phyloP scores from a whole-genome alignment of 2,113 vertebrate species.

The Myodes glareolus region DNA sequence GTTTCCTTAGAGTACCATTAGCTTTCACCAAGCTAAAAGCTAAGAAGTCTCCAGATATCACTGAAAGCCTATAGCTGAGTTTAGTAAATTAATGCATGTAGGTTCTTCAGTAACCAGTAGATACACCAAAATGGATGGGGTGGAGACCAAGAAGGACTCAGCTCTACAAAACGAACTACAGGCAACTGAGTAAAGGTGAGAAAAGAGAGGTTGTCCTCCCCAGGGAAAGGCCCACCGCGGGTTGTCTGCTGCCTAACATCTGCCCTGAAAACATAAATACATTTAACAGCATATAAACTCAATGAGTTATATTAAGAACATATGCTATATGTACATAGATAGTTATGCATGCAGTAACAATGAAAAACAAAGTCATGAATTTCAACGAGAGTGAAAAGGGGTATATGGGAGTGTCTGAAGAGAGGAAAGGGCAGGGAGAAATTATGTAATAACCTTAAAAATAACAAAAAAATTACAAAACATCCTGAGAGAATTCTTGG shows the following conservation, averaged over 20 bases:
- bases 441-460: background rate
- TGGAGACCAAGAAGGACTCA: background rate
- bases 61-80: background rate
- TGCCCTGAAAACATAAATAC: background rate
- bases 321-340: background rate
- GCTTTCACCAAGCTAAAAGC: background rate
- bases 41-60: background rate
- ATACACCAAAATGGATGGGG: background rate
- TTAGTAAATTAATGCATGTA: background rate
- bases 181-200: background rate
- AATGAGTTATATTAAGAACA: background rate
- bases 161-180: background rate
- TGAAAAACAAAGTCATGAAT: background rate
- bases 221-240: background rate
- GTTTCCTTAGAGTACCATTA: background rate
- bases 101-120: background rate
- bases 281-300: background rate
- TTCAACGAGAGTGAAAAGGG: background rate
- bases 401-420: background rate
- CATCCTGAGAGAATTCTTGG: background rate
- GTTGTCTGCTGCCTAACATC: background rate
- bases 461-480: background rate
- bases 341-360: background rate
- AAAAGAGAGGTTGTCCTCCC: too few species aligned
- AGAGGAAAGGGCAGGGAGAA: background rate